Percentiles rank a stretch among this genome's conserved stretches.
phyloP scores from a whole-genome alignment of 92 coral and sea anemone genomes.

The Hydrozoanthus gracilis region DNA sequence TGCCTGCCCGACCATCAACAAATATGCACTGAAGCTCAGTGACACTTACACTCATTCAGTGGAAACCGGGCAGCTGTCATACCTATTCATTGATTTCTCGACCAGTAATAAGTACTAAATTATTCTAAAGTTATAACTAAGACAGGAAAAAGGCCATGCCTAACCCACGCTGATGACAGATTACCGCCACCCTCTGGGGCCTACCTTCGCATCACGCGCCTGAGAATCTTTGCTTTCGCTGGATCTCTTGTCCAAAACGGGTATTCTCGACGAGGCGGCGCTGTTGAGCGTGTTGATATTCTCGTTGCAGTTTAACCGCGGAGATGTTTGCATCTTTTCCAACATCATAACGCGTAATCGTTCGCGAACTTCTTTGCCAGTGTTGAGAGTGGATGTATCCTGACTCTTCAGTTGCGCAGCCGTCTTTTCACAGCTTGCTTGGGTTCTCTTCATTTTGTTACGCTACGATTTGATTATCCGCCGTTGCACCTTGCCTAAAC shows the following conservation, averaged over 20 bases:
- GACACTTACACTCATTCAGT: too few relatives aligned
- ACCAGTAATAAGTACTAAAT: neutral
- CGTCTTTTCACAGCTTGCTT: neutral
- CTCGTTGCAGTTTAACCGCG: constrained; percentile 48
- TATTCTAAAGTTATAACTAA: neutral
- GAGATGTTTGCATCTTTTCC: constrained; percentile 53
- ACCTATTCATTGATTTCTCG: neutral
- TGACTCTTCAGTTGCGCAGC: constrained; percentile 3
- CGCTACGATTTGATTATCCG: constrained; percentile 3
- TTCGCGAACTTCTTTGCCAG: constrained; percentile 39
- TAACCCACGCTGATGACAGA: neutral
- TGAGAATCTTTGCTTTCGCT: constrained; percentile 29
- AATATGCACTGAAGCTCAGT: too few relatives aligned
- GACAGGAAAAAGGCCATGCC: neutral
- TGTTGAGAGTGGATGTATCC: neutral
- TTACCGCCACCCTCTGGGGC: neutral
- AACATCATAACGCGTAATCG: constrained; percentile 59
- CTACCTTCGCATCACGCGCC: constrained; percentile 28
- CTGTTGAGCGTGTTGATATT: constrained; percentile 60
- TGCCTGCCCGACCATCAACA: too few relatives aligned
- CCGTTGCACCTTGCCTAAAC: neutral
- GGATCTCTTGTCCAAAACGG: constrained; percentile 30
- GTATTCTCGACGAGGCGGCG: constrained; percentile 35
- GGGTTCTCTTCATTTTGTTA: constrained; percentile 11
- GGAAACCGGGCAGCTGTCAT: too few relatives aligned